Conservation (phyloP, 2,113 vertebrate species). For the Potamarius usumacintae region DNA sequence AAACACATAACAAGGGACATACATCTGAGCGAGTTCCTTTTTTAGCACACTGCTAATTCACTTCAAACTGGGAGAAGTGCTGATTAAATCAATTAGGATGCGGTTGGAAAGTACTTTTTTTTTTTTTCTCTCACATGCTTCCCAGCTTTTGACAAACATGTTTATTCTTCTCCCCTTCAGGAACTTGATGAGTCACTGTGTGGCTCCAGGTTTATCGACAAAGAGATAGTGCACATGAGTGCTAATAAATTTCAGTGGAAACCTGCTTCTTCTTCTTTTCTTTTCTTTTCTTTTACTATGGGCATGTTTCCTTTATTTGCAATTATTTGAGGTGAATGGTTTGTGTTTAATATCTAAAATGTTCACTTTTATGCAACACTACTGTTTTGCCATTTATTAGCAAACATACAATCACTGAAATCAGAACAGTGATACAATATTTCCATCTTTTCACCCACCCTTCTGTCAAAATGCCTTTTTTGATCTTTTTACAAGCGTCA, state of each 20-base stretch:
- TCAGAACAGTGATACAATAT: too few relatives aligned
- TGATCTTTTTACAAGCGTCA: too few relatives aligned
- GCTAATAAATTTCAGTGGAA: not conserved
- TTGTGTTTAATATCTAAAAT: too few relatives aligned
- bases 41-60: constrained; percentile 50
- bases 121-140: constrained; percentile 3
- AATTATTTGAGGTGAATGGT: not conserved
- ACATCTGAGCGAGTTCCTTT: constrained; percentile 48
- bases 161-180: constrained; percentile 45
- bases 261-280: not conserved
- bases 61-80: constrained; percentile 54
- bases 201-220: constrained; percentile 20
- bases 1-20: constrained; percentile 39
- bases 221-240: not conserved
- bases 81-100: constrained; percentile 55
- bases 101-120: constrained; percentile 44
- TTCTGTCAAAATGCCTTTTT: too few relatives aligned
- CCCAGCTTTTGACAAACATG: constrained; percentile 48
- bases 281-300: not conserved
- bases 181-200: constrained; percentile 36
- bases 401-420: too few relatives aligned
- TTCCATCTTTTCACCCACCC: too few relatives aligned
- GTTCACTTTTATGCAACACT: too few relatives aligned
- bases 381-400: too few relatives aligned
- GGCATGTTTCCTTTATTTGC: not conserved